Evolutionary conservation across 2,888 invertebrate genomes (phyloP), one percentile per base, ranked within the genome.

Genomic region (Parelbella ahira): DNA sequence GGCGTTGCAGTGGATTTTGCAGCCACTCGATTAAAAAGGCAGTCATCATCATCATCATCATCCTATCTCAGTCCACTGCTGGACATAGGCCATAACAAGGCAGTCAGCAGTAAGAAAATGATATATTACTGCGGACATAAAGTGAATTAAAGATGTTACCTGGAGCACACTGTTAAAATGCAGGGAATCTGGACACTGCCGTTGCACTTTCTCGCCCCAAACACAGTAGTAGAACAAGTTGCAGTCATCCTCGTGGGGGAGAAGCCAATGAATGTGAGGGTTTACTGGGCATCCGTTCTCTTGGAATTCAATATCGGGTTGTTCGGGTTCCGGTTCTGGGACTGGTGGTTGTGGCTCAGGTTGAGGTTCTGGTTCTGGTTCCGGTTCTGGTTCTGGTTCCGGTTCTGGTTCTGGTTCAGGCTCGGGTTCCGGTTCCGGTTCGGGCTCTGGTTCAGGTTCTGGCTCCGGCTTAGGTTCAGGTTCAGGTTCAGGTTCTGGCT

Each of bases 161-260:
- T 79, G 78, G 4, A 71, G 39, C 1, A 24, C 19, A 15, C 58
- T 60, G 54, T 80, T 78, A 59, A 82, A 82, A 49, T 79, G 71
- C 10, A 75, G 50, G 0, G 50, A 38, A 0, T 20, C 5, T 1
- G 73, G 49, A 32, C 82, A 82, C 11, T 53, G 8, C 19, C 60
- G 61, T 8, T 53, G 47, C 1, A 69, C 63, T 34, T 58, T 60
- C n/a, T 57, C 29, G 30, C 80, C 81, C 68, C 72, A 71, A 18
- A 75, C 75, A 52, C 83, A 84, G 50, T 73, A 71, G 52, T 80
- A 83, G 68, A 80, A 84, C 2, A 56, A 50, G 32, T 60, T 70
- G 54, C 80, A 82, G 37, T 74, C 59, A 5, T 51, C 45, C 37
- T 63, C 64, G 44, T 76, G 67, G 1, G 81, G 75, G 45, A 80